Evolutionary conservation across 2,113 vertebrate genomes (phyloP).

Genomic region (Seriola aureovittata): DNA sequence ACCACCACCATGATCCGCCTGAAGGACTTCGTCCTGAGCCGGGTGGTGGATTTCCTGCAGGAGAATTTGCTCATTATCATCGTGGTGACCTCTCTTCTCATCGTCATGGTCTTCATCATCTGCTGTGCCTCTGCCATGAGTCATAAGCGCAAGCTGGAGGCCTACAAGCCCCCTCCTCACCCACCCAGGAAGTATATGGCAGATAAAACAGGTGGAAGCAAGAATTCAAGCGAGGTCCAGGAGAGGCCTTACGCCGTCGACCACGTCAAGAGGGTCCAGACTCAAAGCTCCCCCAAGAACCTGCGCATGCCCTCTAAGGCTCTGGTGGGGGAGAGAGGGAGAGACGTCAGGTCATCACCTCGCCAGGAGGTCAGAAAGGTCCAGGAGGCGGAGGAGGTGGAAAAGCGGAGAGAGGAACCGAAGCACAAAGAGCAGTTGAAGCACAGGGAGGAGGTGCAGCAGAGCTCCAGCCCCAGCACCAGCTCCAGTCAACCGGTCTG

Average conservation of each 20-base stretch:
- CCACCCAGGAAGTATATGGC: constrained; percentile 85
- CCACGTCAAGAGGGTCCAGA: constrained; percentile 87
- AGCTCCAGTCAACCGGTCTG: constrained; percentile 76
- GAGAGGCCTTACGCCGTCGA: constrained; percentile 84
- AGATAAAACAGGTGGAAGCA: constrained; percentile 80
- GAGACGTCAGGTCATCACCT: constrained; percentile 69
- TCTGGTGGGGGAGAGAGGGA: constrained; percentile 74
- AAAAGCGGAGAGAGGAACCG: constrained; percentile 76
- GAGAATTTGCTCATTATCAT: constrained; percentile 92
- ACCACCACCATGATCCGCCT: constrained; percentile 86
- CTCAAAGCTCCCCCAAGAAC: constrained; percentile 89
- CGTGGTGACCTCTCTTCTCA: constrained; percentile 91
- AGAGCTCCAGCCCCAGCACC: constrained; percentile 60
- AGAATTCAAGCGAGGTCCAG: constrained; percentile 84
- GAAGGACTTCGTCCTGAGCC: constrained; percentile 86
- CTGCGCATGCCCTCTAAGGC: constrained; percentile 87
- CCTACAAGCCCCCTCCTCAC: constrained; percentile 91
- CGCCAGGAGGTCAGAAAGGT: constrained; percentile 76
- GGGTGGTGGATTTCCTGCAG: constrained; percentile 92
- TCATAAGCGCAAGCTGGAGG: constrained; percentile 93
- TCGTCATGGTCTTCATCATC: constrained; percentile 92
- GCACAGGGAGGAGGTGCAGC: constrained; percentile 71
- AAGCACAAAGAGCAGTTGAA: constrained; percentile 72
- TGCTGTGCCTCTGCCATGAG: constrained; percentile 92
- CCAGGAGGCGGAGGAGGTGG: constrained; percentile 75